These are phyloP conservation scores for Planiliza haematocheilus DNA, from an alignment of 2,113 vertebrate species.

Conservation along the genomic window DNA sequence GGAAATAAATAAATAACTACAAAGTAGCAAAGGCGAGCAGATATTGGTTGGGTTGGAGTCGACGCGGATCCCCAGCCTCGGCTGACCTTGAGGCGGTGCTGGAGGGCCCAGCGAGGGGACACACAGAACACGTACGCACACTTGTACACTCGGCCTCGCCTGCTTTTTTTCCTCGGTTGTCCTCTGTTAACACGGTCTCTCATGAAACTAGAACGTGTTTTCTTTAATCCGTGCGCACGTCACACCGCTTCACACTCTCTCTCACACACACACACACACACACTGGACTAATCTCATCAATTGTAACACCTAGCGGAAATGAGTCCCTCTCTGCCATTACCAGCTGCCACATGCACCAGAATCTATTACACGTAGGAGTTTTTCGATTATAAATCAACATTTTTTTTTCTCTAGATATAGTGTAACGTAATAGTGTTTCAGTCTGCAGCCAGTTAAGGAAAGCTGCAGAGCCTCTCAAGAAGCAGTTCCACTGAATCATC, in stretches of 20 bases:
- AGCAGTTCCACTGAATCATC: background rate
- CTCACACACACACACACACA: slow-evolving; percentile 33
- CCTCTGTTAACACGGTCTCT: slow-evolving; percentile 11
- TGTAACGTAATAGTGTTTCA: background rate
- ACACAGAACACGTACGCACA: background rate
- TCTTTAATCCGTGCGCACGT: slow-evolving; percentile 47
- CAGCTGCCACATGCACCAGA: slow-evolving; percentile 39
- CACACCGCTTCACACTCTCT: slow-evolving; percentile 16
- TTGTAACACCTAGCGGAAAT: slow-evolving; percentile 58
- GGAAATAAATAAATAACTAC: background rate
- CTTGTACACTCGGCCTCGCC: slow-evolving; percentile 5
- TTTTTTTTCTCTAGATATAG: background rate
- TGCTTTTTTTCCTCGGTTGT: slow-evolving; percentile 44
- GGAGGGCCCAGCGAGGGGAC: slow-evolving; percentile 8
- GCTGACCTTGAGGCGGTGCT: slow-evolving; percentile 57
- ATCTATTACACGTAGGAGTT: slow-evolving; percentile 4
- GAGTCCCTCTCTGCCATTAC: slow-evolving; percentile 51
- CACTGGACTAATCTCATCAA: slow-evolving; percentile 65
- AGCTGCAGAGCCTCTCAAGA: background rate
- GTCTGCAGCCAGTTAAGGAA: background rate
- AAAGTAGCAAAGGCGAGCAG: slow-evolving; percentile 40
- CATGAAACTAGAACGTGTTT: slow-evolving; percentile 41
- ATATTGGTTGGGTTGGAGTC: slow-evolving; percentile 43
- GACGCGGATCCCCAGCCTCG: slow-evolving; percentile 36
- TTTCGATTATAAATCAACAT: background rate